Evolutionary conservation across 1,140 invertebrate species (phyloP).

Genomic region (Reticulitermes speratus): DNA sequence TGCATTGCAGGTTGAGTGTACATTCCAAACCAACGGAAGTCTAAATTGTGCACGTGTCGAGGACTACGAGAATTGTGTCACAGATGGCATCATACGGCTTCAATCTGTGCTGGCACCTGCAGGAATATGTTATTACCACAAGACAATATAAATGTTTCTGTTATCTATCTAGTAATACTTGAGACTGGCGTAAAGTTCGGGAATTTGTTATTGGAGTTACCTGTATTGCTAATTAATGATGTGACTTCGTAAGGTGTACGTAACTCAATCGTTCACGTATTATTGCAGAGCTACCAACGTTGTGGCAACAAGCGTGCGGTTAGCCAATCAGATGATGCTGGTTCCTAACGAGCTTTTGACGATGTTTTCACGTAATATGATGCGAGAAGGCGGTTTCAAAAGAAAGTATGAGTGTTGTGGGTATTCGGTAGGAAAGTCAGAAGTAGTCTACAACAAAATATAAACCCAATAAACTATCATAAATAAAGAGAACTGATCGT

Average conservation of each 20-base stretch:
- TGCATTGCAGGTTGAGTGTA: too few relatives aligned
- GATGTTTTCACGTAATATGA: background rate
- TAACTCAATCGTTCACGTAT: background rate
- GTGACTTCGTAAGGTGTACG: background rate
- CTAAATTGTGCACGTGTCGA: background rate
- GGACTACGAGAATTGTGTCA: background rate
- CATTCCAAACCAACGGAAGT: too few relatives aligned
- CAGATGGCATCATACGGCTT: background rate
- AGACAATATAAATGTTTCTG: background rate
- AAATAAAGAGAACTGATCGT: background rate
- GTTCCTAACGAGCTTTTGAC: background rate
- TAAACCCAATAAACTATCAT: background rate
- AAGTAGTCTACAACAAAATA: background rate
- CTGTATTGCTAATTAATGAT: background rate
- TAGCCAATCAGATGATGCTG: constrained; percentile 15
- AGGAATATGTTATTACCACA: background rate
- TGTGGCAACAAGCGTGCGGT: background rate
- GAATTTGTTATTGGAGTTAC: background rate
- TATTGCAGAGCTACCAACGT: background rate
- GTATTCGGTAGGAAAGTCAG: background rate
- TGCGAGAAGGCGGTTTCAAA: background rate
- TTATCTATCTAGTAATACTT: background rate
- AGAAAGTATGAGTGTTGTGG: background rate
- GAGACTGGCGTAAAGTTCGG: background rate
- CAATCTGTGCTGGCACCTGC: background rate